Evolutionary conservation across 2,113 vertebrate genomes (phyloP).

Genomic region (Equus przewalskii): DNA sequence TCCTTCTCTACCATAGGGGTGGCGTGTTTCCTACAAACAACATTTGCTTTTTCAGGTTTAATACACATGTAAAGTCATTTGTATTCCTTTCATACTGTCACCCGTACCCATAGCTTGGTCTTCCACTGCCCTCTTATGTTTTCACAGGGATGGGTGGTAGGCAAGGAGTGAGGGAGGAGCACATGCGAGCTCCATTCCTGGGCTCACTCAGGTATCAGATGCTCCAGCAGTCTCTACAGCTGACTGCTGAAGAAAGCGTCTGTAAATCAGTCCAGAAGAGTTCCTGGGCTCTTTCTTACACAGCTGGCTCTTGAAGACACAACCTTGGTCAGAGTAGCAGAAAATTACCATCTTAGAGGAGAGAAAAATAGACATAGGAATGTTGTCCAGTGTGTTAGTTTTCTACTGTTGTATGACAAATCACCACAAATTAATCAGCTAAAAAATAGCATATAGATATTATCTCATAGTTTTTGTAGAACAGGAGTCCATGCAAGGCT

Average conservation of each 20-base stretch:
- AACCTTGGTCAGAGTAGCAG: not conserved
- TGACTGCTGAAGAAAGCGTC: not conserved
- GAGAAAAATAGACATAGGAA: not conserved
- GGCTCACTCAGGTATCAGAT: not conserved
- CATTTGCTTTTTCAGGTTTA: not conserved
- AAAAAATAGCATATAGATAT: not conserved
- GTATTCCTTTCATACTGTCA: not conserved
- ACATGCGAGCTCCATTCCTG: not conserved
- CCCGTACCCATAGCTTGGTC: not conserved
- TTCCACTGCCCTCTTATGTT: not conserved
- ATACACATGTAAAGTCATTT: not conserved
- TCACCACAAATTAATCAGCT: not conserved
- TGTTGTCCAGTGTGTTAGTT: not conserved
- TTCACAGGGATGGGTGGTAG: not conserved
- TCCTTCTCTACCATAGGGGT: not conserved
- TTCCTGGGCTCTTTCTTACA: not conserved
- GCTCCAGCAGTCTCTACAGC: not conserved
- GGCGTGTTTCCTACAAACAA: not conserved
- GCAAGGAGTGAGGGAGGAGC: not conserved
- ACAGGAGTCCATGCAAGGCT: not conserved
- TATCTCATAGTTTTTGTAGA: not conserved
- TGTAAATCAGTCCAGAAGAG: not conserved
- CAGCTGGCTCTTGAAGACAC: not conserved
- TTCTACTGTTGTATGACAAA: not conserved
- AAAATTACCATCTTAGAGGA: not conserved